Base-by-base conservation (phyloP, 2,888 invertebrate genomes). In the Tigriopus californicus region DNA sequence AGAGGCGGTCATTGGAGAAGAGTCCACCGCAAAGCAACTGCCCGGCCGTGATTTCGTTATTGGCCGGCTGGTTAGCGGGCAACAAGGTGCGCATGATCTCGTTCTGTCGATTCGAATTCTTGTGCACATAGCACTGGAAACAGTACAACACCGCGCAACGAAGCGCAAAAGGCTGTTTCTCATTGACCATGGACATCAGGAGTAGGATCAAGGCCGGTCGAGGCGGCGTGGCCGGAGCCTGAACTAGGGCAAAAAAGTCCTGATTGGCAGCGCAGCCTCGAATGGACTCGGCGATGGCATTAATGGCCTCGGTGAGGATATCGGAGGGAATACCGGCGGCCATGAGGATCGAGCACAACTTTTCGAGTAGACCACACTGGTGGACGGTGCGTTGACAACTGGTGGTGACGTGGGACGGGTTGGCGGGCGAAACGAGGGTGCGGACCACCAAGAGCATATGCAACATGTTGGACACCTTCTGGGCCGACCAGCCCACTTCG, bases 181-280 rank as follows among this genome's bases (percentile, higher is more conserved):
- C 97, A 70, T 95, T 94, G 6, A 92, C 90, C 92, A 98, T 95
- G 0, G 95, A 94, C 87, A 95, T 90, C 10, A 98, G 74, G 8
- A 98, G 75, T 48, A 97, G 88, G 0, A 97, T 87, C 58, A 97
- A 82, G 0, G 91, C 91, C 0, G 95, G 89, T 60, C 94, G 80
- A 2, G 94, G 92, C 5, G 95, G 94, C 65, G 80, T 85, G 1
- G 89, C 88, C 0, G 94, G 94, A 15, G 92, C 94, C 77, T 85
- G 80, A 1, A 95, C 87, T 56, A 81, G 71, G 0, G 87, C 83
- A 65, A 98, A 80, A 68, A 83, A 89, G 66, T 91, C 87, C 73
- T 98, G 98, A 72, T 94, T 97, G 12, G 78, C 79, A 40, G 80
- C 76, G 69, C 88, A 87, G 0, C 95, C 97, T 62, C 94, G 74